These are phyloP conservation scores for Myotis brandtii DNA, from an alignment of 2,113 vertebrate genomes.

Conservation along the genomic window DNA sequence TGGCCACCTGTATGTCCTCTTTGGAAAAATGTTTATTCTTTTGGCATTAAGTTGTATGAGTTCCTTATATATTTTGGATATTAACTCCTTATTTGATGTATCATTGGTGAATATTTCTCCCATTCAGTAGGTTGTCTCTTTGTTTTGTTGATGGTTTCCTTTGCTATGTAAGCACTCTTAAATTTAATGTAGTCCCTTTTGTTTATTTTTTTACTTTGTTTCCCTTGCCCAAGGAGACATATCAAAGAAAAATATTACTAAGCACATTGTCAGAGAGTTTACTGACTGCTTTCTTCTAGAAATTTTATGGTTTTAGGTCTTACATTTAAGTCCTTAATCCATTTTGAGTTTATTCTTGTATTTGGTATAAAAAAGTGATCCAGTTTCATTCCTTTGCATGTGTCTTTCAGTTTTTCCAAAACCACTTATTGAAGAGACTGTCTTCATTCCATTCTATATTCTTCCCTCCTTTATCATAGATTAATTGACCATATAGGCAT, in stretches of 20 bases:
- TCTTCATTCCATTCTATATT: background rate
- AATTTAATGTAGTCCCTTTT: background rate
- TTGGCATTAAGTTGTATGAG: background rate
- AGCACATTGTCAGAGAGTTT: background rate
- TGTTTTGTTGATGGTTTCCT: background rate
- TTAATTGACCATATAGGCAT: background rate
- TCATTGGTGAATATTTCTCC: background rate
- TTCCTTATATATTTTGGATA: background rate
- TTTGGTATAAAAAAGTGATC: background rate
- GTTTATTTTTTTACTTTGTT: background rate
- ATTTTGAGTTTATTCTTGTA: background rate
- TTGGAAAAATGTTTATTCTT: background rate
- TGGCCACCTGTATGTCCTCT: background rate
- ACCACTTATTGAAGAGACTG: background rate
- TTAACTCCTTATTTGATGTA: background rate
- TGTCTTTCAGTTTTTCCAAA: background rate
- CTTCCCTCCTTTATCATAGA: background rate
- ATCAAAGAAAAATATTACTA: background rate
- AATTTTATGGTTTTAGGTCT: background rate
- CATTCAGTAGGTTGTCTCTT: background rate
- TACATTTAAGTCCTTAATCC: background rate
- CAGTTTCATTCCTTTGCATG: background rate
- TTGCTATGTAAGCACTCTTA: background rate
- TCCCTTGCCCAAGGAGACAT: background rate
- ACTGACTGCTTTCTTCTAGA: background rate